Evolutionary conservation across 2,888 invertebrate species (phyloP), one percentile per base, ranked within the genome.

Genomic region (Sarcophaga caerulescens): DNA sequence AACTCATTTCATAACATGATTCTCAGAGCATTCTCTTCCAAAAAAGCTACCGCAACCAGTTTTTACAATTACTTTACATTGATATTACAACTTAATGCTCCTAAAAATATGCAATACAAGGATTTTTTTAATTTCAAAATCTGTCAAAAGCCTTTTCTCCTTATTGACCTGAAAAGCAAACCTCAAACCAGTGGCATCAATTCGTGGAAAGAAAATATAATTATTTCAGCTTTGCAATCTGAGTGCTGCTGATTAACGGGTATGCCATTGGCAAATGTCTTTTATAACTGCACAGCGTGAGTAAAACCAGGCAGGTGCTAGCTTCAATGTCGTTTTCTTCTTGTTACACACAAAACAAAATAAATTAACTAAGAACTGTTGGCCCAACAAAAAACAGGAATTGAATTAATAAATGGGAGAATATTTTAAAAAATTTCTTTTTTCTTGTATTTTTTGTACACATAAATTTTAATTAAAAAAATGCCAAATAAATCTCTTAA

Each of bases 241-340:
- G 35, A 8, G 35, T 35, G 35, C 35, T 76, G 65, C 12, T 57
- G 63, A 65, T 71, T 63, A 70, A 69, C 63, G 14, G 17, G n/a
- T 25, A 70, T 79, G 79, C 79, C 71, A 65, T 21, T 57, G 79
- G 71, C 79, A 71, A 65, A 65, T 71, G 63, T 71, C 57, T 35
- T 66, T 57, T 8, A 75, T 19, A 79, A 57, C 12, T 35, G 57
- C 78, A 70, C 70, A 79, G 70, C 63, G 44, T 70, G 70, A 63
- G 19, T 44, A 52, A 52, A 63, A 70, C 19, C 14, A 52, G 5
- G 0, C 52, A 4, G 52, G 1, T 52, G 14, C 2, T 52, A 52
- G 4, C 17, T 4, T 17, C 52, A 74, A 47, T 63, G 11, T 19
- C 45, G 17, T 47, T 4, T 19, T 63, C 69, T 73, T 65, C 44